These are phyloP conservation scores for Bombus soroeensis DNA, from an alignment of 1,140 invertebrate species.

Conservation along the genomic window DNA sequence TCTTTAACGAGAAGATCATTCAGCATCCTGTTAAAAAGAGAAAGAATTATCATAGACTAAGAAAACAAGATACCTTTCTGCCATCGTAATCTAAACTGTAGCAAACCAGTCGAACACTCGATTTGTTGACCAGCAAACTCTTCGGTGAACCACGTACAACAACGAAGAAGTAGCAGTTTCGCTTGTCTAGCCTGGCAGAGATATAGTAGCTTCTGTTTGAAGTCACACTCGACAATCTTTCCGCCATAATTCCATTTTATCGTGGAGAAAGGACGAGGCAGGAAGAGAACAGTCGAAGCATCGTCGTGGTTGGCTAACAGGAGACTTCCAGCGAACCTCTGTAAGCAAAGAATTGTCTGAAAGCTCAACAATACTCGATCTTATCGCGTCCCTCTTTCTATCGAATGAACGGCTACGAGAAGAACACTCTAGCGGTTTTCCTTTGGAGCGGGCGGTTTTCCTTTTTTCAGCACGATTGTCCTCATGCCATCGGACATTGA, in stretches of 20 bases:
- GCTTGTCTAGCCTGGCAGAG: not conserved
- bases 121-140: not conserved
- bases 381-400: slow-evolving; percentile 26
- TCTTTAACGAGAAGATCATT: not conserved
- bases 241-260: slow-evolving; percentile 37
- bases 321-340: slow-evolving; percentile 20
- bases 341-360: slow-evolving; percentile 41
- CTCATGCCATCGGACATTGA: not conserved
- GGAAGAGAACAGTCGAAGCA: slow-evolving; percentile 11
- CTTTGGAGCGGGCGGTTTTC: not conserved
- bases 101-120: not conserved
- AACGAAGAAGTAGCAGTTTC: slow-evolving; percentile 1
- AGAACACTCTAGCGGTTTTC: not conserved
- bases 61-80: too few relatives aligned
- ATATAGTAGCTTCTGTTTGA: slow-evolving; percentile 32
- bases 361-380: slow-evolving; percentile 36
- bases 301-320: slow-evolving; percentile 7
- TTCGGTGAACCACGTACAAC: not conserved
- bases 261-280: slow-evolving; percentile 1
- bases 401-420: not conserved
- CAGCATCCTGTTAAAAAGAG: too few relatives aligned
- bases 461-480: not conserved
- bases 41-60: not conserved
- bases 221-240: slow-evolving; percentile 40
- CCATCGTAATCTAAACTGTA: not conserved